These are phyloP conservation scores for Alcedo quadribrachys DNA, from an alignment of 2,797 vertebrate species.

Conservation along the genomic window DNA sequence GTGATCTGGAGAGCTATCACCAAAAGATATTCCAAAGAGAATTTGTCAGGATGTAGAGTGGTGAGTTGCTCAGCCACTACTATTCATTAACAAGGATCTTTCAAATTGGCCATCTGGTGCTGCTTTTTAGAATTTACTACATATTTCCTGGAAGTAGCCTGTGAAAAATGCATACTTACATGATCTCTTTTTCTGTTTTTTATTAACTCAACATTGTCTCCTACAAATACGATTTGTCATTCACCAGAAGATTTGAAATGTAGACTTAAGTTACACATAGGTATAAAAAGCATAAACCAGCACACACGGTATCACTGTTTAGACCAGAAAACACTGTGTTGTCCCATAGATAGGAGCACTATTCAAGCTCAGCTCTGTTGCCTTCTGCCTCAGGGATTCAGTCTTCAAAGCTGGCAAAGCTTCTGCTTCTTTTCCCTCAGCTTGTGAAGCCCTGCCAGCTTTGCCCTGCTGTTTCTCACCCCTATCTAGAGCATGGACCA, in stretches of 20 bases:
- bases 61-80: neutral
- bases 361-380: constrained; percentile 36
- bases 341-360: constrained; percentile 56
- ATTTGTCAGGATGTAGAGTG: neutral
- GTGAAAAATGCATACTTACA: constrained; percentile 66
- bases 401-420: constrained; percentile 44
- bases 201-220: constrained; percentile 73
- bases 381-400: constrained; percentile 35
- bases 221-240: constrained; percentile 76
- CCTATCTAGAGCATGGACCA: neutral
- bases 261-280: constrained; percentile 79
- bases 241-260: constrained; percentile 74
- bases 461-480: constrained; percentile 21
- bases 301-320: constrained; percentile 70
- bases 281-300: constrained; percentile 76
- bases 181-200: constrained; percentile 69
- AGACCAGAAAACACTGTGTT: constrained; percentile 62
- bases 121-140: no score
- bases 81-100: neutral
- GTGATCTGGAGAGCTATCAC: neutral
- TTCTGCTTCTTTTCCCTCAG: constrained; percentile 42
- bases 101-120: no score
- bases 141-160: neutral
- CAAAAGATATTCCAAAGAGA: neutral
- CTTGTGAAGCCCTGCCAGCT: neutral